A percentile compares a stretch with the other conserved stretches of the same genome.
Evolutionary conservation across 2,888 invertebrate species (phyloP).

Genomic region (Conomelus anceps): DNA sequence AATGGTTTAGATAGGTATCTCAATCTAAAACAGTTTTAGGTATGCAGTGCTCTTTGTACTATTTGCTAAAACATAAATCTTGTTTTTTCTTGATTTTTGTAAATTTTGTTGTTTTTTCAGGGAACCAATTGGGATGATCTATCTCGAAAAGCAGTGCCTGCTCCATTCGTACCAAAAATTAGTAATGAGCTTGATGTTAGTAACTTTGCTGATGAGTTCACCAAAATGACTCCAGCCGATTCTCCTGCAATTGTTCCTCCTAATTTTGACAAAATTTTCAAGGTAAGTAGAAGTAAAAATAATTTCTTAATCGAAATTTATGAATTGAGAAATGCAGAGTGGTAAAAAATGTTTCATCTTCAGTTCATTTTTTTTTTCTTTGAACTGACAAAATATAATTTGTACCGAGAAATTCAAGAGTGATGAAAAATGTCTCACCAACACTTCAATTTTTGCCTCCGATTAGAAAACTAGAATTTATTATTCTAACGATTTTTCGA

Average conservation of each 20-base stretch:
- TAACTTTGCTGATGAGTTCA: slow-evolving; percentile 96
- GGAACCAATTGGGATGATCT: slow-evolving; percentile 77
- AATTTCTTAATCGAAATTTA: neutral
- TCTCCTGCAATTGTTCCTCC: slow-evolving; percentile 85
- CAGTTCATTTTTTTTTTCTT: slow-evolving; percentile 19
- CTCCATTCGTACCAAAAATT: slow-evolving; percentile 88
- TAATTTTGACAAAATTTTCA: slow-evolving; percentile 78
- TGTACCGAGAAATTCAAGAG: too few relatives aligned
- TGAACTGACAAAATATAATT: neutral
- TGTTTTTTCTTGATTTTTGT: neutral
- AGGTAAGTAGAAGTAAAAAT: slow-evolving; percentile 57
- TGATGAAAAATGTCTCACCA: too few relatives aligned
- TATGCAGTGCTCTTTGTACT: too few relatives aligned
- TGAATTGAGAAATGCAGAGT: neutral
- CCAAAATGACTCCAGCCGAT: slow-evolving; percentile 82
- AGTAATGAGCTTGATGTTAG: slow-evolving; percentile 81
- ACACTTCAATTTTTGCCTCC: too few relatives aligned
- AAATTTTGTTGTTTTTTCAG: slow-evolving; percentile 39
- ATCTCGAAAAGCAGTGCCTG: slow-evolving; percentile 65
- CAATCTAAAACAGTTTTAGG: too few relatives aligned
- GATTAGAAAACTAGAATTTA: too few relatives aligned
- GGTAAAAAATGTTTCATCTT: too few relatives aligned
- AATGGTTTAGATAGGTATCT: too few relatives aligned
- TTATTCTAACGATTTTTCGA: too few relatives aligned
- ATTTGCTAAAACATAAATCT: too few relatives aligned